Conservation (phyloP, 2,888 invertebrate genomes). For the Amiota communis region DNA sequence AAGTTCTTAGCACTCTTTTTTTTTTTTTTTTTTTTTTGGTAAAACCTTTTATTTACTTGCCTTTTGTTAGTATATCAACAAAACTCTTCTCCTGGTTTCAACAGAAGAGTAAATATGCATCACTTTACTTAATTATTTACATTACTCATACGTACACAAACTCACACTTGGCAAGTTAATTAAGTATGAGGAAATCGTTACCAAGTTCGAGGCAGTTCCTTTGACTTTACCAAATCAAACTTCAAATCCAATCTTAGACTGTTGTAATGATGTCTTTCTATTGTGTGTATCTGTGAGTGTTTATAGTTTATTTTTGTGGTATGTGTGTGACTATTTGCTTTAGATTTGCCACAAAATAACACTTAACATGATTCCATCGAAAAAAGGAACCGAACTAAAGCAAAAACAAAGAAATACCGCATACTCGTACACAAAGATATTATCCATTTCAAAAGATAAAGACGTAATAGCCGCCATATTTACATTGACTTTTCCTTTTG, state of each 20-base stretch:
- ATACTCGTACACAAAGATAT: neutral
- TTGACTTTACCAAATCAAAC: no score
- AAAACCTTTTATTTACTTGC: no score
- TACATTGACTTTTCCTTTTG: neutral
- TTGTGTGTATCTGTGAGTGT: no score
- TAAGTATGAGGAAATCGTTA: slow-evolving; percentile 4
- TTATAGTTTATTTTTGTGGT: neutral
- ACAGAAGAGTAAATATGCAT: neutral
- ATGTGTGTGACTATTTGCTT: neutral
- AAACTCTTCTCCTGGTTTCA: neutral
- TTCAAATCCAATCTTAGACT: no score
- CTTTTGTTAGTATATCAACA: no score
- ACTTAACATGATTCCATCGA: neutral
- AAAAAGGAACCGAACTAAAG: neutral
- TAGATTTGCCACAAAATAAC: slow-evolving; percentile 2
- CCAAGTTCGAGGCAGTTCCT: no score
- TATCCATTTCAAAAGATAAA: slow-evolving; percentile 5
- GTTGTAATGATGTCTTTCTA: no score
- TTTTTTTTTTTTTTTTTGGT: no score
- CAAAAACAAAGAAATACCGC: neutral
- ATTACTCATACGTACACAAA: slow-evolving; percentile 7
- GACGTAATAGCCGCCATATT: slow-evolving; percentile 6
- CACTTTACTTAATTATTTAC: slow-evolving; percentile 14
- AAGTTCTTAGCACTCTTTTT: no score
- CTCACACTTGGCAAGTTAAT: slow-evolving; percentile 10